Conservation (phyloP, 2,888 invertebrate genomes). For the Sialis lutaria region DNA sequence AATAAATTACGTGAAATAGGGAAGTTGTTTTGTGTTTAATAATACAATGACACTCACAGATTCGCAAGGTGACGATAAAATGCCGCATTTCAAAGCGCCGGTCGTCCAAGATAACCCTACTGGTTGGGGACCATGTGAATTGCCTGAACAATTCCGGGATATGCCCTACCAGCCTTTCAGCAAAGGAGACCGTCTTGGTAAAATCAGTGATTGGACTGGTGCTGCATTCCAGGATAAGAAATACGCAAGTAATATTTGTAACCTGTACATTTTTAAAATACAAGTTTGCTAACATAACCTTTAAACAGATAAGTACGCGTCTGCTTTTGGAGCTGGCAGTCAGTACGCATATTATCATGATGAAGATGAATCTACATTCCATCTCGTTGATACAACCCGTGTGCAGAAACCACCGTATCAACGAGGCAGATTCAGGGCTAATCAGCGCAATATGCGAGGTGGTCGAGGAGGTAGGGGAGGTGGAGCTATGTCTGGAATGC, state of each 20-base stretch:
- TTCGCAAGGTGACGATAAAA: constrained; percentile 29
- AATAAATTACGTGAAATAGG: too few relatives aligned
- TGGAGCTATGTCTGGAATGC: constrained; percentile 55
- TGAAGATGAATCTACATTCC: constrained; percentile 97
- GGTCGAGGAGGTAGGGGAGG: constrained; percentile 49
- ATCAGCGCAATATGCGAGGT: constrained; percentile 51
- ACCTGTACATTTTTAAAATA: constrained; percentile 2
- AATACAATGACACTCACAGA: constrained; percentile 18
- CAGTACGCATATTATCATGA: constrained; percentile 98
- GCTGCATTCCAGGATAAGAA: constrained; percentile 84
- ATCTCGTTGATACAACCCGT: constrained; percentile 87
- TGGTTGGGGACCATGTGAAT: constrained; percentile 95
- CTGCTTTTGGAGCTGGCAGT: constrained; percentile 84
- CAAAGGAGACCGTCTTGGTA: constrained; percentile 94
- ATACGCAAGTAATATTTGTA: constrained; percentile 57
- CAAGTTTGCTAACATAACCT: neutral
- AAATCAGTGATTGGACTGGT: constrained; percentile 98
- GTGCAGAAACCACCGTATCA: constrained; percentile 85
- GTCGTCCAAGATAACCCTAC: constrained; percentile 67
- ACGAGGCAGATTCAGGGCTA: constrained; percentile 73
- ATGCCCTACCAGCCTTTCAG: constrained; percentile 99
- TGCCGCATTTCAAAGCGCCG: constrained; percentile 51
- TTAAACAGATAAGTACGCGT: constrained; percentile 65
- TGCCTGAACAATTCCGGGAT: constrained; percentile 86
- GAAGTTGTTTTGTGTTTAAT: neutral